These are phyloP conservation scores for Tachypleus tridentatus DNA, from an alignment of 1,140 invertebrate species.

Conservation along the genomic window DNA sequence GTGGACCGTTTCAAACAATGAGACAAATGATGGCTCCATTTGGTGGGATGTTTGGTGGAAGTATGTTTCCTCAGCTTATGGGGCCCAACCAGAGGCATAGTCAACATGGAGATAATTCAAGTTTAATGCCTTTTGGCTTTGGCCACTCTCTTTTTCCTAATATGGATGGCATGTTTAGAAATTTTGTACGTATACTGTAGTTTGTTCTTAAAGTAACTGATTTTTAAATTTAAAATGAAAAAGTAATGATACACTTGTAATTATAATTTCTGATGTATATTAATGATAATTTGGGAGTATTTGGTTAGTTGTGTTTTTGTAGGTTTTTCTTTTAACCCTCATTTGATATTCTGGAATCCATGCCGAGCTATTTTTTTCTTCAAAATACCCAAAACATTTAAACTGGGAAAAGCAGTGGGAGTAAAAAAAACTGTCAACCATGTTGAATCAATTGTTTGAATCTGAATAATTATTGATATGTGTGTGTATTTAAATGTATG, in stretches of 20 bases:
- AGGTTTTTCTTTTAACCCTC: conserved; percentile 17
- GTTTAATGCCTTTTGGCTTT: conserved; percentile 37
- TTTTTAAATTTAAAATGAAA: conserved; percentile 2
- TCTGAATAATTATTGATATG: too few species aligned
- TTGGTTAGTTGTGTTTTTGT: conserved; percentile 2
- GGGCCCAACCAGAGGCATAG: conserved; percentile 13
- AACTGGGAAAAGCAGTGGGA: too few species aligned
- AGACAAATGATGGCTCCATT: conserved; percentile 20
- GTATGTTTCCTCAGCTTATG: conserved; percentile 37
- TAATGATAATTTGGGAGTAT: not conserved
- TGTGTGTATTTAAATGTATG: too few species aligned
- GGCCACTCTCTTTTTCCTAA: conserved; percentile 27
- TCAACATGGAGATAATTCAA: conserved; percentile 8
- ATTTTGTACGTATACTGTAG: conserved; percentile 13
- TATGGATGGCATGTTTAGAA: conserved; percentile 24
- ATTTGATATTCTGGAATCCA: not conserved
- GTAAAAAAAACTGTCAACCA: too few species aligned
- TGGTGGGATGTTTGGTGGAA: conserved; percentile 33
- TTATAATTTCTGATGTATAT: conserved; percentile 5
- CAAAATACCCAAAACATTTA: too few species aligned
- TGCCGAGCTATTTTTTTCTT: not conserved
- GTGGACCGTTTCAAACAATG: too few species aligned
- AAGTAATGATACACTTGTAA: conserved; percentile 3
- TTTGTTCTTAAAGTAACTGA: not conserved
- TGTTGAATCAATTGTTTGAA: too few species aligned